Evolutionary conservation across 2,797 vertebrate genomes (phyloP).

Genomic region (Apogon talboti): DNA sequence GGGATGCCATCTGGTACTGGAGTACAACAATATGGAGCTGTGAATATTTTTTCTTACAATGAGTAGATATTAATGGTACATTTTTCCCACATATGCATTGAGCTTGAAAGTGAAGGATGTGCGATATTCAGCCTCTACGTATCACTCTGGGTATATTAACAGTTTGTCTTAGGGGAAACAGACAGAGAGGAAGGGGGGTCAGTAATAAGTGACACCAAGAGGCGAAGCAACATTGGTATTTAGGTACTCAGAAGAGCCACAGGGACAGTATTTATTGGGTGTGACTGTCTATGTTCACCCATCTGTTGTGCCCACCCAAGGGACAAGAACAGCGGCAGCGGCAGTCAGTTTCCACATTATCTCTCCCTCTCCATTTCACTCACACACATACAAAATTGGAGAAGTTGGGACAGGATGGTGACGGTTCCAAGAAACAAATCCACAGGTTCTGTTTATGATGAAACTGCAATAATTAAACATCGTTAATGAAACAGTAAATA

Average conservation of each 20-base stretch:
- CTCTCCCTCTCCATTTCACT: not conserved
- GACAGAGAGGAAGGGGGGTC: not conserved
- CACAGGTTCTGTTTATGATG: constrained; percentile 54
- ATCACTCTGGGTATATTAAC: constrained; percentile 5
- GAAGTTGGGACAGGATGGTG: not conserved
- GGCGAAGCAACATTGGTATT: constrained; percentile 54
- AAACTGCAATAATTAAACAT: constrained; percentile 56
- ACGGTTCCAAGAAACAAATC: constrained; percentile 27
- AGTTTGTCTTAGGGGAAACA: not conserved
- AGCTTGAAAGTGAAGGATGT: not conserved
- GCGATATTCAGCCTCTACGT: not conserved
- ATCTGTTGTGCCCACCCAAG: constrained; percentile 55
- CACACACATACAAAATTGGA: not conserved
- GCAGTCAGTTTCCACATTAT: constrained; percentile 23
- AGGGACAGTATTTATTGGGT: constrained; percentile 49
- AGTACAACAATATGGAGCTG: constrained; percentile 12
- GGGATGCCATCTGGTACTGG: constrained; percentile 51
- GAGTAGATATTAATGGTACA: not conserved
- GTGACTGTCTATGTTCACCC: constrained; percentile 38
- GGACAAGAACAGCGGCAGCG: constrained; percentile 46
- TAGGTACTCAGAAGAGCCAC: constrained; percentile 56
- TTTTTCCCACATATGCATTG: constrained; percentile 17
- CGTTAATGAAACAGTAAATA: constrained; percentile 44
- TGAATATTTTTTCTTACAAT: constrained; percentile 4
- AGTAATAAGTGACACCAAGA: constrained; percentile 41